A percentile compares a stretch with the other conserved stretches of the same genome.
These are phyloP conservation scores for Zoanthus sansibaricus DNA, from an alignment of 92 coral and sea anemone genomes.

Conservation along the genomic window DNA sequence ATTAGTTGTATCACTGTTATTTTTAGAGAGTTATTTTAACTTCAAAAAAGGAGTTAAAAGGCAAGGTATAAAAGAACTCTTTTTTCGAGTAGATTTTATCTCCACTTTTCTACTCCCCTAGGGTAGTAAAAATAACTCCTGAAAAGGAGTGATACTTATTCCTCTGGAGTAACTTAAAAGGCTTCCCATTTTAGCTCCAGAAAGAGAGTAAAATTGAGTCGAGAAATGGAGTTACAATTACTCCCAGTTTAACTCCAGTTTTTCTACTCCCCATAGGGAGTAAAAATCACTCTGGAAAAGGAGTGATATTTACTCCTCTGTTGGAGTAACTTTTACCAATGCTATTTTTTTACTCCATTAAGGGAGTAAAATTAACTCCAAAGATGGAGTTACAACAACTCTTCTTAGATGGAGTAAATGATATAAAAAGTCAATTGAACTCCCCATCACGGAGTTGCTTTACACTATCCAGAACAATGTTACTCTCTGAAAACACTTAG, in stretches of 20 bases:
- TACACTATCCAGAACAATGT: conserved; percentile 11
- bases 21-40: too few relatives aligned
- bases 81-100: too few relatives aligned
- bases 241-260: conserved; percentile 17
- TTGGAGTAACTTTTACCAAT: conserved; percentile 16
- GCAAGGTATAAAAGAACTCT: too few relatives aligned
- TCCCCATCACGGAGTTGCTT: background rate
- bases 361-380: conserved; percentile 24
- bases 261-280: conserved; percentile 15
- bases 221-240: background rate
- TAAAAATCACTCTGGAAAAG: conserved; percentile 9
- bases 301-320: conserved; percentile 27
- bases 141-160: background rate
- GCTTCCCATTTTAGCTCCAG: background rate
- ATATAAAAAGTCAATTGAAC: conserved; percentile 13
- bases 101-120: too few relatives aligned
- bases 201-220: conserved; percentile 2
- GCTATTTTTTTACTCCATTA: conserved; percentile 14
- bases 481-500: conserved; percentile 10
- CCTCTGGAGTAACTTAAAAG: background rate
- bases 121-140: too few relatives aligned
- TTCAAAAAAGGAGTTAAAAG: too few relatives aligned
- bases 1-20: background rate
- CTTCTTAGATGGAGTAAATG: conserved; percentile 21
- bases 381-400: conserved; percentile 19